Evolutionary conservation across 1,140 invertebrate species (phyloP).

Genomic region (Heliconius himera): DNA sequence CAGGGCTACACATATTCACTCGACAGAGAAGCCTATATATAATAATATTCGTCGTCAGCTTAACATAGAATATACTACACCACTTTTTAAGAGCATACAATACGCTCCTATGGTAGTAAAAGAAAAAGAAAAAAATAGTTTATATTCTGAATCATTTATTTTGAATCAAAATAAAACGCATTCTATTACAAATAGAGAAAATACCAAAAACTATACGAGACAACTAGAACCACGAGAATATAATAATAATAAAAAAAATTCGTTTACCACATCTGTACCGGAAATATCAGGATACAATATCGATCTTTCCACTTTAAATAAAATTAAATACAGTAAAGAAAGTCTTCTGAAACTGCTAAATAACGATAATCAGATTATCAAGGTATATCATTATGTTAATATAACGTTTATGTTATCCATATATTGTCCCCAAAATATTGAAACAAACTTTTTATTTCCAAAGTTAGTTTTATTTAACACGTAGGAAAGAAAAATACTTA

Average conservation of each 20-base stretch:
- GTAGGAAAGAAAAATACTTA: too few species aligned
- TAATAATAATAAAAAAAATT: background rate
- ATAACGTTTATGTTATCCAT: background rate
- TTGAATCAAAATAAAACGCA: background rate
- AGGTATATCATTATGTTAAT: background rate
- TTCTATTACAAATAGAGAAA: background rate
- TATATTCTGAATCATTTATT: conserved; percentile 13
- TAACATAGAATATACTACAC: background rate
- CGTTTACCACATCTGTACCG: background rate
- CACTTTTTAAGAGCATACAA: conserved; percentile 36
- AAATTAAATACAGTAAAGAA: background rate
- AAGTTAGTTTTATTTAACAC: too few species aligned
- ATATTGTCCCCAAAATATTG: background rate
- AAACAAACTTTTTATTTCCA: too few species aligned
- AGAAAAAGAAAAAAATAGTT: conserved; percentile 11
- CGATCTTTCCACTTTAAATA: background rate
- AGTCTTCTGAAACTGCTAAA: background rate
- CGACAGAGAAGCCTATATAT: conserved; percentile 6
- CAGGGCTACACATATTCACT: conserved; percentile 13
- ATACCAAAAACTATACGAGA: background rate
- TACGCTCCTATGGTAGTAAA: conserved; percentile 38
- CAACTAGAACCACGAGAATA: conserved; percentile 20
- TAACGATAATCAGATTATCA: background rate
- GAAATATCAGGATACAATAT: conserved; percentile 18
- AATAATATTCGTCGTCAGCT: background rate